Base-by-base conservation (phyloP, 1,140 invertebrate genomes). In the Parapsyche elsis region DNA sequence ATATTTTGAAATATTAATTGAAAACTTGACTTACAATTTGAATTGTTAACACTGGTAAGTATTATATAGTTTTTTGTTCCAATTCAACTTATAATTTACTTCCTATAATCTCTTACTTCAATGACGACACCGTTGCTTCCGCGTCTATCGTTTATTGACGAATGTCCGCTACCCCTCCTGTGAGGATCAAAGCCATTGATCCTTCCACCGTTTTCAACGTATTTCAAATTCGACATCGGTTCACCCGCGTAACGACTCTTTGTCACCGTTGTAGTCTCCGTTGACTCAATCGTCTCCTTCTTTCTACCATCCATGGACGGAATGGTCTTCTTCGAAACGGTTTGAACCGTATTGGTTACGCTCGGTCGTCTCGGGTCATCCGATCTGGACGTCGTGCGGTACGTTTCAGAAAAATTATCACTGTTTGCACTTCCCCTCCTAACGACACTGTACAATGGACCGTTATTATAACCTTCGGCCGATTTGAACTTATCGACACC, bases 331-430 rank as follows among this genome's bases (percentile, higher is more conserved):
- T 92, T 92, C 71, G 90, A 91, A 76, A 92, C 90, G 73, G 89
- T 93, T 83, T 93, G 91, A 2, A 92, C 91, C 0, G 92, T 93
- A 84, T 93, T 92, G 9, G 92, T 93, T 2, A 93, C 89, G 71
- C 89, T 91, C 0, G 92, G 92, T 81, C 91, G 86, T 16, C 89
- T 85, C 0, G 92, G 92, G 84, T 93, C 91, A 77, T 92, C 91
- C 5, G 91, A 92, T 74, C 90, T 88, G 9, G 92, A 92, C 0
- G 91, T 91, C 81, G 92, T 92, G 78, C 92, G 88, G 81, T 92
- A 92, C 0, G 92, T 93, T 85, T 93, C 92, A 0, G 92, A 91
- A 84, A 92, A 94, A 85, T 94, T 92, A 75, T 93, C 92, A 83
- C 91, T 92, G 81, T 89, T 91, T 80, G 89, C 88, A 84, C 91